Conservation (phyloP, 2,888 invertebrate species). For the Mythimna impura region DNA sequence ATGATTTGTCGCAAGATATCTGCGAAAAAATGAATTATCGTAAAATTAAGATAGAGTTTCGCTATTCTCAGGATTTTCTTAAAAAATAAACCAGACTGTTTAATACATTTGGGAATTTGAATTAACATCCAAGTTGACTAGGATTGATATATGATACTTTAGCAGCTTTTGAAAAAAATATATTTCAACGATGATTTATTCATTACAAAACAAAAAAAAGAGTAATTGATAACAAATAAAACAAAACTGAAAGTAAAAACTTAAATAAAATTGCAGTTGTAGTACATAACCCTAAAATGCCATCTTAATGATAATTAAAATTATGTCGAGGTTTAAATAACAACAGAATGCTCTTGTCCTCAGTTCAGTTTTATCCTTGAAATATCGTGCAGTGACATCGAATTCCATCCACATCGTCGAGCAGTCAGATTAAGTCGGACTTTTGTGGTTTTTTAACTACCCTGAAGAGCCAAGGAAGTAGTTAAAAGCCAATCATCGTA, state of each 20-base stretch:
- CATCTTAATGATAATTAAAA: neutral
- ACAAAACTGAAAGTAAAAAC: neutral
- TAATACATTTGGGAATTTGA: too few relatives aligned
- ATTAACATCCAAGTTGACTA: too few relatives aligned
- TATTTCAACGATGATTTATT: too few relatives aligned
- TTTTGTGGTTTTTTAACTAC: neutral
- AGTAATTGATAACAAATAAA: too few relatives aligned
- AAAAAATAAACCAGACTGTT: too few relatives aligned
- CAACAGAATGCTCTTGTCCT: neutral
- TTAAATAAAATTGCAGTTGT: neutral
- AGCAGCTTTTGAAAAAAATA: too few relatives aligned
- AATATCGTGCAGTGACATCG: neutral
- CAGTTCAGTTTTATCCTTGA: neutral
- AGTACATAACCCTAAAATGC: constrained; percentile 18
- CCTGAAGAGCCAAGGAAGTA: neutral
- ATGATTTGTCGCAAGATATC: too few relatives aligned
- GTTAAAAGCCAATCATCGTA: neutral
- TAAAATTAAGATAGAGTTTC: too few relatives aligned
- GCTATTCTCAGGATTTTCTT: too few relatives aligned
- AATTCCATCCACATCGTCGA: neutral
- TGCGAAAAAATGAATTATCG: too few relatives aligned
- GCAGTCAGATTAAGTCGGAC: neutral
- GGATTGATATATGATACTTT: too few relatives aligned
- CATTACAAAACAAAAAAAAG: too few relatives aligned
- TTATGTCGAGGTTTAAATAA: neutral